Conservation (phyloP, 2,888 invertebrate species). For the Drosophila lacicola region DNA sequence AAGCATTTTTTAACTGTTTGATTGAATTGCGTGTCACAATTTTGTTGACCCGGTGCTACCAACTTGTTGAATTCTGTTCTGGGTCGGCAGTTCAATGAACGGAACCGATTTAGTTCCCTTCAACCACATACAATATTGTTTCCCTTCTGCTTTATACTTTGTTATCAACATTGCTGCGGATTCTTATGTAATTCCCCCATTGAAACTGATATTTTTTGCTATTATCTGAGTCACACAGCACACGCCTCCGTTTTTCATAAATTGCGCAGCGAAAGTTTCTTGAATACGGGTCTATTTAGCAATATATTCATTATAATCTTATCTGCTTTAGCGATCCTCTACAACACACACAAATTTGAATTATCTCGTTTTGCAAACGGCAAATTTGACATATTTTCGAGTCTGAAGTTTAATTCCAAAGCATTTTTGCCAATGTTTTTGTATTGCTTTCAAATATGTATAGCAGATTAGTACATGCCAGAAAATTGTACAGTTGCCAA, state of each 20-base stretch:
- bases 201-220: slow-evolving; percentile 15
- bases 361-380: slow-evolving; percentile 29
- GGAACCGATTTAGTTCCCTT: slow-evolving; percentile 11
- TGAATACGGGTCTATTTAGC: slow-evolving; percentile 21
- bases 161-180: slow-evolving; percentile 18
- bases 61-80: slow-evolving; percentile 33
- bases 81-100: slow-evolving; percentile 35
- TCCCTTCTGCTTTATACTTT: slow-evolving; percentile 7
- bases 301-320: slow-evolving; percentile 55
- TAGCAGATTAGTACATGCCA: slow-evolving; percentile 48
- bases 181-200: slow-evolving; percentile 44
- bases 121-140: slow-evolving; percentile 1
- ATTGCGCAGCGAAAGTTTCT: slow-evolving; percentile 63
- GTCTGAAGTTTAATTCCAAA: slow-evolving; percentile 36
- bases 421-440: slow-evolving; percentile 25
- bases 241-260: slow-evolving; percentile 52
- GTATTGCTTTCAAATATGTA: slow-evolving; percentile 32
- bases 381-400: slow-evolving; percentile 3
- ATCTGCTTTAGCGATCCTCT: slow-evolving; percentile 36
- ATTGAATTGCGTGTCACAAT: slow-evolving; percentile 16
- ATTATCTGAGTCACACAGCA: slow-evolving; percentile 61
- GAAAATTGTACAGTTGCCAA: slow-evolving; percentile 75
- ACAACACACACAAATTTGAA: slow-evolving; percentile 8
- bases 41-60: slow-evolving; percentile 12
- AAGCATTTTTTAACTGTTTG: slow-evolving; percentile 1